Evolutionary conservation across 2,113 vertebrate species (phyloP), one percentile per base, ranked within the genome.

Genomic region (Phrynosoma platyrhinos): DNA sequence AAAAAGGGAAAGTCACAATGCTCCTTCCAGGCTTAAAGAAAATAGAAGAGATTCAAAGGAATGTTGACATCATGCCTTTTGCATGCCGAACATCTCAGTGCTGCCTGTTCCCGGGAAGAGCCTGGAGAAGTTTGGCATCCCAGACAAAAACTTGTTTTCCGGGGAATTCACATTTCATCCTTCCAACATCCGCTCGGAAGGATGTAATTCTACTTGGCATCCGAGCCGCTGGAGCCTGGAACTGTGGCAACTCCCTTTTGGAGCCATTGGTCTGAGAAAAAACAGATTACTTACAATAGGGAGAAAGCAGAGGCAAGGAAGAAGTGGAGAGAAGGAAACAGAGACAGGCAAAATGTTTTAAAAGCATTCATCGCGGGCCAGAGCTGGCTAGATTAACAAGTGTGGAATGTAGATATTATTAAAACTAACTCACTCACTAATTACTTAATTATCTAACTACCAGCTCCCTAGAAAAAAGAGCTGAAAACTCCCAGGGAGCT

Each of bases 11-110:
- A 91, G 92, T 93, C 89, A 8, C 87, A 72, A 91, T 79, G 69
- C 0, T 85, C 94, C 92, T 94, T 95, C 94, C 90, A 92, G 91
- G 92, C 62, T 18, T 92, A 92, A 93, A 92, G 90, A 90, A 94
- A 95, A 92, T 82, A 91, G 94, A 93, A 94, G 90, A 88, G 94
- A 92, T 95, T 95, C 90, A 91, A 86, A 94, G 90, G 94, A 96
- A 96, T 95, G 95, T 0, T 47, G 93, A 93, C 94, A 96, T 96
- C 95, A 95, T 91, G 92, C 92, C 90, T 92, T 40, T 91, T 88
- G 93, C 93, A 95, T 95, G 94, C 89, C 80, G 27, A 77, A 27
- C 27, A 77, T 76, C 36, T 64, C 23, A 86, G 66, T 93, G 21
- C 90, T 86, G 92, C 92, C 93, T 0, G 1, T 82, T 92, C 88